Base-by-base conservation (phyloP, 2,797 vertebrate genomes). In the Hydrocynus forskahlii region DNA sequence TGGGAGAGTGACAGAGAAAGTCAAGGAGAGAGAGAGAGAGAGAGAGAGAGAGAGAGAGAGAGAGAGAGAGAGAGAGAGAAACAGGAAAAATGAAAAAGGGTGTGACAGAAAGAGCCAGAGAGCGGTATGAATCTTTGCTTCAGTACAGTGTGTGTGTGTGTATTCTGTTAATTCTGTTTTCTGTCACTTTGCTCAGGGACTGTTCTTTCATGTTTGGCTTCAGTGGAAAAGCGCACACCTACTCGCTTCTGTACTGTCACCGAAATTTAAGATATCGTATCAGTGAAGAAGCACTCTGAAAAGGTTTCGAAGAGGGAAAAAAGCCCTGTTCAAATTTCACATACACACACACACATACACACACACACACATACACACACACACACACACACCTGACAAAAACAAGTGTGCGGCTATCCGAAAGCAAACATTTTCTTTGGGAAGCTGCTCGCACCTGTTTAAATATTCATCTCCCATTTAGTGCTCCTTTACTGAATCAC, bases 391-490 rank as follows among this genome's bases (percentile, higher is more conserved):
- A 29, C 1, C n/a, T 29, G 29, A 14, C 8, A 17, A 55, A 73
- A 35, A 5, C 4, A 48, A 17, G 64, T 7, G 73, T 16, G 57
- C 55, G 9, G 60, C 1, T 78, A 43, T 70, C 74, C 21, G 54
- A 77, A 78, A 83, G 81, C 60, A 83, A 85, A 83, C 71, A 82
- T 77, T 77, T 72, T 21, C 64, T 57, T 64, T 77, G 67, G 67
- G 68, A 52, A 68, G 40, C 67, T 29, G 63, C 68, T 66, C 63
- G 64, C 67, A 86, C 69, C 74, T 82, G 69, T 83, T 84, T 78
- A 81, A 80, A 83, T 81, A 82, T 84, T 70, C 76, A 80, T 84
- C 68, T 79, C 13, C 66, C 75, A 81, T 83, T 84, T 86, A 80
- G 71, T 48, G 16, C 29, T 25, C 17, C 75, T 78, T 78, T 75